These are phyloP conservation scores for Arge pagana DNA, from an alignment of 2,888 invertebrate species.

Conservation along the genomic window DNA sequence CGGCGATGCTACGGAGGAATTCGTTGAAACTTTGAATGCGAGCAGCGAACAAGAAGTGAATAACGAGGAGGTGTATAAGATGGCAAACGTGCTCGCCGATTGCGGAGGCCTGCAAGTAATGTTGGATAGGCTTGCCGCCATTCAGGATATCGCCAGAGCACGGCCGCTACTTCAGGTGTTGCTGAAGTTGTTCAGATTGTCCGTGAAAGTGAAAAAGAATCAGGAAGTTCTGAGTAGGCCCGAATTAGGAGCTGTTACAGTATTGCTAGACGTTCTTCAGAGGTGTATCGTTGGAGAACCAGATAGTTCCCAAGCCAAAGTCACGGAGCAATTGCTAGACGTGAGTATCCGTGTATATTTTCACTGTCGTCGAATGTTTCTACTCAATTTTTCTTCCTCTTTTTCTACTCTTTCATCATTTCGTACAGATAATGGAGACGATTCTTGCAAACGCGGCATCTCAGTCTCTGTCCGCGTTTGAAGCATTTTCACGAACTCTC, in stretches of 20 bases:
- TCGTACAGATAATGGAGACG: conserved; percentile 84
- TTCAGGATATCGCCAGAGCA: conserved; percentile 85
- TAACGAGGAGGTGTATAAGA: conserved; percentile 91
- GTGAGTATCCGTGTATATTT: conserved; percentile 62
- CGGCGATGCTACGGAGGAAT: conserved; percentile 98
- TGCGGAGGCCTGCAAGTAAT: conserved; percentile 81
- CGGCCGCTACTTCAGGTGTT: conserved; percentile 87
- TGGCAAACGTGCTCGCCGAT: conserved; percentile 84
- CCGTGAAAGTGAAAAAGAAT: conserved; percentile 88
- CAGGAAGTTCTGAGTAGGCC: conserved; percentile 88
- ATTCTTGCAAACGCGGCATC: conserved; percentile 90
- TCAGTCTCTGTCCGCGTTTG: conserved; percentile 80
- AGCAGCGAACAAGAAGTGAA: conserved; percentile 86
- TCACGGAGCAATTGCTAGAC: conserved; percentile 89
- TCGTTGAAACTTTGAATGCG: conserved; percentile 90
- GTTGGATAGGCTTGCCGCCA: conserved; percentile 82
- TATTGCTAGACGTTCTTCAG: conserved; percentile 83
- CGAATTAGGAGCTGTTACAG: conserved; percentile 80
- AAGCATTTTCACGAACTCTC: conserved; percentile 85
- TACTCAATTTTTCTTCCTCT: neutral
- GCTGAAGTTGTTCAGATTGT: conserved; percentile 85
- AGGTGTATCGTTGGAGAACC: conserved; percentile 71
- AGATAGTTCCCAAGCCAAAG: conserved; percentile 73
- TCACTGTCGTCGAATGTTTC: no score
- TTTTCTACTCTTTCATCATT: conserved; percentile 1